Evolutionary conservation across 2,113 vertebrate species (phyloP), one percentile per base, ranked within the genome.

Genomic region (Chionodraco myersi): DNA sequence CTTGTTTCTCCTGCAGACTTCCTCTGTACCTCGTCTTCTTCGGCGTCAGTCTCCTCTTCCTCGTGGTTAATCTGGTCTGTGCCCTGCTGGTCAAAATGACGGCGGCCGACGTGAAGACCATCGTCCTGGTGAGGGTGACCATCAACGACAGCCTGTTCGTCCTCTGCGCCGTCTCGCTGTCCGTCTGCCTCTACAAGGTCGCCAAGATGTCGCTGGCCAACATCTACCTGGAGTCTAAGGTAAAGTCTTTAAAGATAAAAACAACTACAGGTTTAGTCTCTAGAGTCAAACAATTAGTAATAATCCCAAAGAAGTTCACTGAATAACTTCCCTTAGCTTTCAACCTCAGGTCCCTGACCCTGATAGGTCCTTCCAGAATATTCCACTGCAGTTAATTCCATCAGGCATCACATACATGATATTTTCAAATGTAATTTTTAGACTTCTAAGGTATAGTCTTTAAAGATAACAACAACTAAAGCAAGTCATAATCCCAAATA

Each of bases 221-320:
- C 93, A 96, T 97, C 85, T 97, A 97, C 94, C 90, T 98, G 95
- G 96, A 98, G 88, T 96, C 97, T 23, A 97, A 97, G 96, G 97
- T 97, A 91, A 89, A 90, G 49, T 47, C 11, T 6, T 7, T 7
- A 41, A 41, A 41, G 7, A 41, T 41, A 41, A 21, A 21, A 21
- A 41, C 3, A 30, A 30, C 26, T 30, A 26, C 0, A 36, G 1
- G 15, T 49, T 30, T 30, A 3, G 41, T 21, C n/a, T 41, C n/a
- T 49, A 18, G 44, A 56, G 21, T 10, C 10, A 26, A 21, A n/a
- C 10, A 26, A 56, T 30, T 3, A 30, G 26, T 30, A 56, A 30
- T 13, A 14, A 30, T 15, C 56, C 23, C 8, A 1, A 30, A 30
- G 26, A 30, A 3, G 26, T 41, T 7, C 36, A 41, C 36, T 41